Evolutionary conservation across 2,888 invertebrate species (phyloP), one percentile per base, ranked within the genome.

Genomic region (Lomographa bimaculata): DNA sequence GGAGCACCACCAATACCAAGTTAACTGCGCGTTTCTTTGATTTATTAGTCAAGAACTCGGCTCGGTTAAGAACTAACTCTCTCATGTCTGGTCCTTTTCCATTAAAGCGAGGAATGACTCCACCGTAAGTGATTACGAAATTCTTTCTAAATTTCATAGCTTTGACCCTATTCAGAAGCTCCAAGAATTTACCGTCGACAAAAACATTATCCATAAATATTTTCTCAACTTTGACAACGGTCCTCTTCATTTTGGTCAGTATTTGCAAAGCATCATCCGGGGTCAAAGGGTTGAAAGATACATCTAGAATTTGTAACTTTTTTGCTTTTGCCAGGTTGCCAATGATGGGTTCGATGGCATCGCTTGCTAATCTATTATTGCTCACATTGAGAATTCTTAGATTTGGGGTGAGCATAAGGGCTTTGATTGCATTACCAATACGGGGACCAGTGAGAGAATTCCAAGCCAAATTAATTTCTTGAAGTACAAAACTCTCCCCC

Each of bases 401-500:
- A 21, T 57, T 60, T 0, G 70, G 63, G 16, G 70, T 63, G 40
- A 40, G 60, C 17, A 78, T 38, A 3, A 60, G 30, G 4, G 40
- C 43, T 50, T 50, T 68, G 9, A 84, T 46, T 5, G 58, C 77
- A 1, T 16, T 43, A 3, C 71, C 72, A 1, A 77, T 45, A 2
- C 68, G 64, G 5, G 48, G 10, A 2, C 74, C 72, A 4, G 48
- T 33, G 3, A 85, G 46, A 0, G 68, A 44, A 41, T 76, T 80
- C 82, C 81, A 83, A 1, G 84, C 64, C 8, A 85, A 53, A 59
- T 81, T 53, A 18, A 85, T 34, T 19, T 68, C 66, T 55, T 68
- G 44, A 7, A 84, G 57, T 6, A 34, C 16, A 12, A 52, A 51
- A 29, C 58, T 79, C 44, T 77, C 71, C 16, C 66, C 43, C 14